phyloP scores from a whole-genome alignment of 2,797 vertebrate genomes.

The Mormyrops boulengeri region DNA sequence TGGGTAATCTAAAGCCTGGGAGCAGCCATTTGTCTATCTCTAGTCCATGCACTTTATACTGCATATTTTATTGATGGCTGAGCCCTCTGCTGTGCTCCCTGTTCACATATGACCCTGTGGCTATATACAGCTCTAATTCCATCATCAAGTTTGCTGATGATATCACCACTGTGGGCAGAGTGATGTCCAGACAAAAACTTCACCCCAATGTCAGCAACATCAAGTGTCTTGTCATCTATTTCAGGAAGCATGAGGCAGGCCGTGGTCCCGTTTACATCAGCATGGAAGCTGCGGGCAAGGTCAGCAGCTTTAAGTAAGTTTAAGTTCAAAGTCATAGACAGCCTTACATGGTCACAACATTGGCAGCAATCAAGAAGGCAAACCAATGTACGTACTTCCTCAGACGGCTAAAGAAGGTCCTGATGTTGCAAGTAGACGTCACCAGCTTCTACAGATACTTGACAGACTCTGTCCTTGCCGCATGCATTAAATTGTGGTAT shows the following conservation, averaged over 20 bases:
- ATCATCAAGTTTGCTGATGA: background rate
- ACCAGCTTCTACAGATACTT: background rate
- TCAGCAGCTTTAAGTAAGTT: background rate
- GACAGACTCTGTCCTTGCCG: background rate
- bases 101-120: background rate
- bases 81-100: background rate
- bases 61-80: background rate
- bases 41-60: background rate
- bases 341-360: background rate
- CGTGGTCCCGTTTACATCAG: background rate
- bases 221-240: background rate
- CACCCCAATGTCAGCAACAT: background rate
- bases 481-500: background rate
- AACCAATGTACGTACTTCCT: background rate
- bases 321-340: background rate
- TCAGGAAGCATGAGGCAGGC: background rate
- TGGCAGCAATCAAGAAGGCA: background rate
- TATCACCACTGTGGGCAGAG: background rate
- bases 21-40: background rate
- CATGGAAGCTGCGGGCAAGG: background rate
- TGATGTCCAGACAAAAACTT: background rate
- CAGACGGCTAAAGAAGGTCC: background rate
- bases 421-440: background rate
- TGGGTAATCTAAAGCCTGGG: no score
- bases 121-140: background rate